A percentile compares a stretch with the other conserved stretches of the same genome.
Evolutionary conservation across 2,797 vertebrate genomes (phyloP).

Genomic region (Sebastes trivittatus): DNA sequence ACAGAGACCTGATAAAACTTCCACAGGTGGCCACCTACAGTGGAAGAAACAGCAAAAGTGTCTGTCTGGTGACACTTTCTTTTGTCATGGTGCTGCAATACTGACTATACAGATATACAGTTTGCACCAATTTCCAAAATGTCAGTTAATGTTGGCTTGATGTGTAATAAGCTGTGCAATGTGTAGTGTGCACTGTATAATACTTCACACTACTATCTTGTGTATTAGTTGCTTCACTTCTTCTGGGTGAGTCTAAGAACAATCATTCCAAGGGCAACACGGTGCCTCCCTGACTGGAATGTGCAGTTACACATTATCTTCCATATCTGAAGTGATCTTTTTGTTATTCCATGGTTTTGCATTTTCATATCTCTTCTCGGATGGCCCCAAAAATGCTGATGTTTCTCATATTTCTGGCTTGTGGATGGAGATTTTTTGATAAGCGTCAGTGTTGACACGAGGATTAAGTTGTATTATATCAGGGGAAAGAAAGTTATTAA

Average conservation of each 20-base stretch:
- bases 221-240: not conserved
- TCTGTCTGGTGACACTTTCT: not conserved
- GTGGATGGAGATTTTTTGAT: conserved; percentile 21
- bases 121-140: not conserved
- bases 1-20: too few species aligned
- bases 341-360: conserved; percentile 34
- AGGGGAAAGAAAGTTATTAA: conserved; percentile 20
- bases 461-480: conserved; percentile 28
- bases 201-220: not conserved
- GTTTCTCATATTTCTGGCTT: conserved; percentile 12
- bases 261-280: not conserved
- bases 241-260: not conserved
- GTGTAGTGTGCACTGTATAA: not conserved
- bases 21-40: too few species aligned
- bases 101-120: not conserved
- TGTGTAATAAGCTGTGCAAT: not conserved
- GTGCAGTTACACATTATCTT: conserved; percentile 2
- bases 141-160: not conserved
- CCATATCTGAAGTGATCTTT: conserved; percentile 30
- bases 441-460: conserved; percentile 36
- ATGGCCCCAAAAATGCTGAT: conserved; percentile 15
- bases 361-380: conserved; percentile 21
- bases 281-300: not conserved
- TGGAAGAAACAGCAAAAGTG: not conserved
- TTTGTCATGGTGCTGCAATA: not conserved